Evolutionary conservation across 1,140 invertebrate genomes (phyloP).

Genomic region (Saccostrea glomerata): DNA sequence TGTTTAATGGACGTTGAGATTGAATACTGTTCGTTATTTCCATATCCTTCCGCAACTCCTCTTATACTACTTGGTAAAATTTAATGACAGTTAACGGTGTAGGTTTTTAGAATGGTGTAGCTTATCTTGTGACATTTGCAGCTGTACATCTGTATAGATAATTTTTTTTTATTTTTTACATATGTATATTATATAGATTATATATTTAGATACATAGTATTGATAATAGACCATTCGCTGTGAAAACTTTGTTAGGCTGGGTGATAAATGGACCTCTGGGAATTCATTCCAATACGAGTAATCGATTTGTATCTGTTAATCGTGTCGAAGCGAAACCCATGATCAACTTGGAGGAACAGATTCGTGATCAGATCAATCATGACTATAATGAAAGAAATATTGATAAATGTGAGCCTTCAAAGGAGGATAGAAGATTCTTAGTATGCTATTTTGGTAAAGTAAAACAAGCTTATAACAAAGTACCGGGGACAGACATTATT

Average conservation of each 20-base stretch:
- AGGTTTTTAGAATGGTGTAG: too few relatives aligned
- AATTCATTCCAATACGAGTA: background rate
- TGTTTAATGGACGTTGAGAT: too few relatives aligned
- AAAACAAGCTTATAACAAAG: too few relatives aligned
- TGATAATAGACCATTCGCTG: constrained; percentile 24
- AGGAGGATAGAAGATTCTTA: constrained; percentile 43
- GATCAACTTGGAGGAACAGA: constrained; percentile 22
- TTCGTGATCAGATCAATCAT: constrained; percentile 36
- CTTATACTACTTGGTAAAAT: too few relatives aligned
- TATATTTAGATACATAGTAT: background rate
- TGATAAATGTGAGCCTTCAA: constrained; percentile 27
- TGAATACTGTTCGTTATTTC: too few relatives aligned
- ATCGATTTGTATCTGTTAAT: constrained; percentile 22
- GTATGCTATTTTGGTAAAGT: background rate
- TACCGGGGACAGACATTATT: too few relatives aligned
- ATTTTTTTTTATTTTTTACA: too few relatives aligned
- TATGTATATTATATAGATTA: too few relatives aligned
- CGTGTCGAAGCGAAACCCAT: constrained; percentile 31
- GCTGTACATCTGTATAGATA: too few relatives aligned
- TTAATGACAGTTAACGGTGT: too few relatives aligned
- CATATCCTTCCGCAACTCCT: too few relatives aligned
- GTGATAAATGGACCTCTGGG: constrained; percentile 43
- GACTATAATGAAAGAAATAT: constrained; percentile 43
- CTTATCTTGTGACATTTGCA: too few relatives aligned
- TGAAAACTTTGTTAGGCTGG: constrained; percentile 49